A percentile compares a stretch with the other conserved stretches of the same genome.
phyloP scores from a whole-genome alignment of 2,797 vertebrate genomes.

The Leptatherina wallacei region DNA sequence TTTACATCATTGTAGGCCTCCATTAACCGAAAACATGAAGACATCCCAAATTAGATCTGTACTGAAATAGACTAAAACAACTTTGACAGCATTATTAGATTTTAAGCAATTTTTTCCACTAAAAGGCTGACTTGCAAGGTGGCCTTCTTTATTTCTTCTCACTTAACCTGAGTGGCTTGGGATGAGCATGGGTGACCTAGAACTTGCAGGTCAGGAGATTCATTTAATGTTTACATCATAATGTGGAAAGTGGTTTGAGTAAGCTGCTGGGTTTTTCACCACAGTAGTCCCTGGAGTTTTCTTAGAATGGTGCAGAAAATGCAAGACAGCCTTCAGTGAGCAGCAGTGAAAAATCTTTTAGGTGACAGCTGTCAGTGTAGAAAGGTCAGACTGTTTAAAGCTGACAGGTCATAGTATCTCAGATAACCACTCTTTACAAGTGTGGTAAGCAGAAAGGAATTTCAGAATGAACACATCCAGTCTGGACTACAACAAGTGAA shows the following conservation, averaged over 20 bases:
- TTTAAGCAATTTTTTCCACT: constrained; percentile 6
- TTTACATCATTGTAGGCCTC: not conserved
- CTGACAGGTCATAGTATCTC: not conserved
- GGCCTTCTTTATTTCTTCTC: constrained; percentile 33
- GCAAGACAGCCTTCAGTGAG: not conserved
- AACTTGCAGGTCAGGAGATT: not conserved
- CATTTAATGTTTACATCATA: not conserved
- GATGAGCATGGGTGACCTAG: not conserved
- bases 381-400: not conserved
- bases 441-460: not conserved
- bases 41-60: constrained; percentile 21
- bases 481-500: not conserved
- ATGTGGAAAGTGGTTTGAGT: not conserved
- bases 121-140: constrained; percentile 26
- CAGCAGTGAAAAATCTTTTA: not conserved
- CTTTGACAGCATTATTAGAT: constrained; percentile 8
- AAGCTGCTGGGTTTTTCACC: not conserved
- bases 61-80: constrained; percentile 43
- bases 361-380: not conserved
- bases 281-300: not conserved
- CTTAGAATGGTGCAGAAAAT: not conserved
- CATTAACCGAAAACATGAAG: constrained; percentile 19
- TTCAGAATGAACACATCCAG: constrained; percentile 4
- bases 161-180: constrained; percentile 14
- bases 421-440: constrained; percentile 1